These are phyloP conservation scores for Bergia puertoricense DNA, from an alignment of 92 coral and sea anemone genomes.

Conservation along the genomic window DNA sequence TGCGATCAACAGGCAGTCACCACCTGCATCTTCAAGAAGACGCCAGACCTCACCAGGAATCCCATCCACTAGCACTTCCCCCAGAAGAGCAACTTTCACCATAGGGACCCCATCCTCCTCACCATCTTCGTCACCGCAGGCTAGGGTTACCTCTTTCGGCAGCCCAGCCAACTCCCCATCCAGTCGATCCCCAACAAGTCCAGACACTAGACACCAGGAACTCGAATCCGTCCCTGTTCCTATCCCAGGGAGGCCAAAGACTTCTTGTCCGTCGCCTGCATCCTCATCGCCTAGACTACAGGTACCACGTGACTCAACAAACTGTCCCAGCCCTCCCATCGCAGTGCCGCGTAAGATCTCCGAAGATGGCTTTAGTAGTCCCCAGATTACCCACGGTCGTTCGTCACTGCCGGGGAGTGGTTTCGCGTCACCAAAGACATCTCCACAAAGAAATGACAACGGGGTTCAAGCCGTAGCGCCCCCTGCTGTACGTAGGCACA, in stretches of 20 bases:
- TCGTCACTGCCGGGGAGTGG: conserved; percentile 10
- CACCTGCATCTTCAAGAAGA: conserved; percentile 64
- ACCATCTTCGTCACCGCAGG: conserved; percentile 75
- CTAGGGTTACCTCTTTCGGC: conserved; percentile 46
- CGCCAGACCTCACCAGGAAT: conserved; percentile 61
- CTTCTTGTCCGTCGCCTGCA: conserved; percentile 14
- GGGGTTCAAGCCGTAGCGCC: conserved; percentile 15
- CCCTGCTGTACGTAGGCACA: conserved; percentile 26
- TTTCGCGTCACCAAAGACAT: conserved; percentile 1
- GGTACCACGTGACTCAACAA: background rate
- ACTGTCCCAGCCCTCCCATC: conserved; percentile 20
- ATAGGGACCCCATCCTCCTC: conserved; percentile 89
- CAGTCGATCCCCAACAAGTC: conserved; percentile 62
- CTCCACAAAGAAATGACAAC: conserved; percentile 18
- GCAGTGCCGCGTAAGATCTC: conserved; percentile 8
- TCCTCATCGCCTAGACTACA: conserved; percentile 28
- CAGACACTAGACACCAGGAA: conserved; percentile 45
- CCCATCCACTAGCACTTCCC: conserved; percentile 64
- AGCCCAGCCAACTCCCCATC: conserved; percentile 63
- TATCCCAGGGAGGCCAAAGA: conserved; percentile 22
- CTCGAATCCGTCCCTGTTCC: conserved; percentile 17
- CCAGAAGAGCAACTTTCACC: conserved; percentile 83
- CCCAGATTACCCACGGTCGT: conserved; percentile 26
- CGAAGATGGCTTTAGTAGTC: conserved; percentile 7
- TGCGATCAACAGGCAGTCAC: conserved; percentile 60